Evolutionary conservation across 2,888 invertebrate genomes (phyloP), one percentile per base, ranked within the genome.

Genomic region (Mactromeris polynyma): DNA sequence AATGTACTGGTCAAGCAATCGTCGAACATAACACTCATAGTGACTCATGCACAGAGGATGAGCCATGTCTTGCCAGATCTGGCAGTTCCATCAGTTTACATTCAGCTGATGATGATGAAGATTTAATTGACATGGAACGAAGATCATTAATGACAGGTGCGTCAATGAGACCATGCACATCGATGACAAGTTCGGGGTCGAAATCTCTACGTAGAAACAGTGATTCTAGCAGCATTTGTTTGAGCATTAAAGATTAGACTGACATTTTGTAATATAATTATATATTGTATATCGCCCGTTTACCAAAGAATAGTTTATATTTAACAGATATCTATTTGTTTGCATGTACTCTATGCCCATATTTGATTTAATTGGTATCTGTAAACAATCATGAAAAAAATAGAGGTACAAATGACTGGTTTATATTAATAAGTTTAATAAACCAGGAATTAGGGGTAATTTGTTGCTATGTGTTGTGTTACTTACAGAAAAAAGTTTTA

Each of bases 71-170:
- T 87, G 85, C 86, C 69, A 88, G 77, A 51, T 87, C 82, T 85
- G 80, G 83, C 33, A 92, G 90, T 54, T 26, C 89, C 21, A 93
- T 92, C 21, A 88, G 90, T 88, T 86, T 89, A 26, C 93, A 93
- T 84, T 88, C 88, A 77, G 91, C 91, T 79, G 94, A 95, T 42
- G 92, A 91, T 46, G 95, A 95, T 73, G 83, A 83, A 17, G 77
- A 87, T 54, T 31, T 42, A 21, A 77, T 79, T 54, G 51, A 33
- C 38, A 33, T 54, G 86, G 95, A 95, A 91, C 87, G 92, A 58
- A 92, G 94, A 69, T 94, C 94, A n/a, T 88, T 95, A 58, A 95
- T 95, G 93, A 90, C 93, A 19, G 93, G 92, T 77, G 89, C 81
- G n/a, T 86, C 84, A 36, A 85, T 81, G 54, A 33, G 33, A 69